Base-by-base conservation (phyloP, 92 coral and sea anemone genomes). In the Umimayanthus kanabou region DNA sequence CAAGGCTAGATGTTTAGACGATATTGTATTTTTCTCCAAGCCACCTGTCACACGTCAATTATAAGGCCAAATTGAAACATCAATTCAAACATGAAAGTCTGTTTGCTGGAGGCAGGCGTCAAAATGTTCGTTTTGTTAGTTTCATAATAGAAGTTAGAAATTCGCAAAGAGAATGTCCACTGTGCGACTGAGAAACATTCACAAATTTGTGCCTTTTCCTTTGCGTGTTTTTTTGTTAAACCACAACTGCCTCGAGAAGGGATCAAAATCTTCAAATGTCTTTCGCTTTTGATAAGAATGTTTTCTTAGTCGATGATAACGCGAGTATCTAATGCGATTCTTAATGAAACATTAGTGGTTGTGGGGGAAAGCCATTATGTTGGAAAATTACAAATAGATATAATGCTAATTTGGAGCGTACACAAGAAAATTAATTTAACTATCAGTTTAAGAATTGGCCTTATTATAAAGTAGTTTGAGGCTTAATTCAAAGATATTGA, bases 291-390 rank as follows among this genome's bases (percentile, higher is more conserved):
- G 77, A 83, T 83, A 83, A 69, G 37, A 83, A 39, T 70, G 33
- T 57, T 67, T 83, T 69, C 43, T 25, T 37, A 45, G 42, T 47
- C 9, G 40, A 6, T 26, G 77, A 82, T 82, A 67, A 82, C 22
- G 75, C 86, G 65, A 83, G 87, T 83, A 70, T 83, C 87, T 83
- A 83, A 83, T 83, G 67, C 18, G 78, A 69, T 43, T 83, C 50
- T 83, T 28, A 70, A 83, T 83, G 87, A 83, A 83, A 83, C 61
- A 83, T 83, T 83, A 83, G 87, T 73, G 87, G 87, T 45, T 83
- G 29, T n/a, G 71, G 49, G 26, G 33, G 67, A 70, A 83, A 40
- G 78, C 57, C 87, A 83, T 83, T 83, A 70, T 75, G 22, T 66
- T 66, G 87, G 73, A 71, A 80, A 83, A 40, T 83, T 83, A 83